Evolutionary conservation across 2,797 vertebrate species (phyloP).

Genomic region (Lateolabrax maculatus): DNA sequence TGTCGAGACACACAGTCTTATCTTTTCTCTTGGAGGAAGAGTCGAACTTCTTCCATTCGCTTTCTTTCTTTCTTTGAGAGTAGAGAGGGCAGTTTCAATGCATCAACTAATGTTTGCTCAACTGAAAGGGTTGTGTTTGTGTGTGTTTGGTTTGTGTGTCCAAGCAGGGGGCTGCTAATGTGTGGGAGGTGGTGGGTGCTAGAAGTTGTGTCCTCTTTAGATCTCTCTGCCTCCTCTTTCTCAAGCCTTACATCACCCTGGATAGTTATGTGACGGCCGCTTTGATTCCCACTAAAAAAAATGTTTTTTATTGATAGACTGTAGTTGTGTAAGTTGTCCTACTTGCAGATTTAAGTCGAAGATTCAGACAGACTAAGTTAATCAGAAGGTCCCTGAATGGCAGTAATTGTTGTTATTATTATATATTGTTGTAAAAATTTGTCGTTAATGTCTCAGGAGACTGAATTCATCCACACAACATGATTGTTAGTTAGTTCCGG

Average conservation of each 20-base stretch:
- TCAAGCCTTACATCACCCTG: slow-evolving; percentile 76
- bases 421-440: too few relatives aligned
- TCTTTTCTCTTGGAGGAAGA: slow-evolving; percentile 23
- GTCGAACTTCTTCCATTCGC: background rate
- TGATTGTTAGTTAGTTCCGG: slow-evolving; percentile 39
- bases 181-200: slow-evolving; percentile 73
- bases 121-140: slow-evolving; percentile 39
- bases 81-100: slow-evolving; percentile 15
- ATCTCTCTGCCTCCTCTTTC: slow-evolving; percentile 76
- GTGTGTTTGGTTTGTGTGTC: slow-evolving; percentile 51
- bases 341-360: slow-evolving; percentile 44
- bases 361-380: slow-evolving; percentile 2
- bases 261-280: slow-evolving; percentile 58
- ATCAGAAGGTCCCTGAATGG: background rate
- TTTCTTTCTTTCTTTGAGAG: slow-evolving; percentile 27
- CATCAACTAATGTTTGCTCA: slow-evolving; percentile 40
- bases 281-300: slow-evolving; percentile 59
- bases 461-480: slow-evolving; percentile 25
- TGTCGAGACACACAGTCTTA: background rate
- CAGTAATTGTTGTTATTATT: too few relatives aligned
- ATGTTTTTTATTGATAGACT: slow-evolving; percentile 62
- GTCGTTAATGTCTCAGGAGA: slow-evolving; percentile 20
- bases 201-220: slow-evolving; percentile 68
- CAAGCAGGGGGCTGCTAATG: slow-evolving; percentile 60
- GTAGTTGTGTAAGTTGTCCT: slow-evolving; percentile 64